Percentiles rank a stretch among this genome's conserved stretches.
Conservation (phyloP, 2,888 invertebrate species). For the Plemyria rubiginata region DNA sequence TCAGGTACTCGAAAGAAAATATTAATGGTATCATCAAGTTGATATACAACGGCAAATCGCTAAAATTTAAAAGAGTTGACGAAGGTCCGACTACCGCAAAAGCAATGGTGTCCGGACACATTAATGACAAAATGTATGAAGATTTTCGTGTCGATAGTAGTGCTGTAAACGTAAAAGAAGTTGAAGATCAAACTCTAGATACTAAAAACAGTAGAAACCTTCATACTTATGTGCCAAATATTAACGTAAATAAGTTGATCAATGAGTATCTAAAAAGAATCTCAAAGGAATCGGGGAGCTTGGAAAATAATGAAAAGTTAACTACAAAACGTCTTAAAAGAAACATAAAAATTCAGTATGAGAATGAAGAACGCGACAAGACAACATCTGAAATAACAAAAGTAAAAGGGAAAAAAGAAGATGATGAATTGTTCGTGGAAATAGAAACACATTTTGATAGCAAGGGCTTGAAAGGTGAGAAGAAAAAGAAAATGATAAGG, state of each 20-base stretch:
- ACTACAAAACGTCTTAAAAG: conserved; percentile 61
- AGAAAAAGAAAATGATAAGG: conserved; percentile 67
- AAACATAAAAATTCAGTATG: conserved; percentile 61
- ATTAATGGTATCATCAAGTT: conserved; percentile 63
- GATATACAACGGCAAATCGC: conserved; percentile 65
- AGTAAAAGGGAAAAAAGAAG: conserved; percentile 51
- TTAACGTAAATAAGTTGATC: conserved; percentile 51
- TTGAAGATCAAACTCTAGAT: conserved; percentile 5
- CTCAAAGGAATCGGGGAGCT: conserved; percentile 22
- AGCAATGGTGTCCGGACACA: not conserved
- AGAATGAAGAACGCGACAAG: conserved; percentile 40
- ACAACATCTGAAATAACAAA: conserved; percentile 37
- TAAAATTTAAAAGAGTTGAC: conserved; percentile 50
- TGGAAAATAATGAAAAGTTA: conserved; percentile 30
- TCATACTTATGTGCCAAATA: conserved; percentile 37
- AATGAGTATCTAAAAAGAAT: conserved; percentile 52
- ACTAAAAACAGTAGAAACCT: not conserved
- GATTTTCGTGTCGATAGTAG: not conserved
- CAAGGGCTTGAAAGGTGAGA: conserved; percentile 68
- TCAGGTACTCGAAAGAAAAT: conserved; percentile 54
- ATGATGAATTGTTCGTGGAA: conserved; percentile 74
- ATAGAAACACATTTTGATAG: conserved; percentile 78
- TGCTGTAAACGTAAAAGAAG: conserved; percentile 9
- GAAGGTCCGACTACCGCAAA: conserved; percentile 1
- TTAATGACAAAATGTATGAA: not conserved